phyloP scores from a whole-genome alignment of 2,113 vertebrate species.

The Meriones unguiculatus region DNA sequence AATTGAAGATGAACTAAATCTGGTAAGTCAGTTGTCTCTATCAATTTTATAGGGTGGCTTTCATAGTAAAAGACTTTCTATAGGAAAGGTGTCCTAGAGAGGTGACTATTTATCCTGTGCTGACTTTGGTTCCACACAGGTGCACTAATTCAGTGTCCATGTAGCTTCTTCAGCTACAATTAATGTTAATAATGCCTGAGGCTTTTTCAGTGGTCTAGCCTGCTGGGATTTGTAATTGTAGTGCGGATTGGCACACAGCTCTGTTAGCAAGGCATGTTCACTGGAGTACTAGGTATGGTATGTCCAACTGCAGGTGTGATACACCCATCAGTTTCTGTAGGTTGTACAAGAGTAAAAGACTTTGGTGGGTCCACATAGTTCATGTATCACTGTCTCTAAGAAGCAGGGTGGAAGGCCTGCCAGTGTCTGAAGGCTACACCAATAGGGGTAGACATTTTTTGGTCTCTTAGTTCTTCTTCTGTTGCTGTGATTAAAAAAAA shows the following conservation, averaged over 20 bases:
- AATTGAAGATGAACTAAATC: slow-evolving; percentile 23
- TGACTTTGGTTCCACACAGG: neutral
- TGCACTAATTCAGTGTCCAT: neutral
- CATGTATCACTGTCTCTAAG: too few relatives aligned
- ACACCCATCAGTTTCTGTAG: neutral
- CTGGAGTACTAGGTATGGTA: neutral
- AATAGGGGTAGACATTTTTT: neutral
- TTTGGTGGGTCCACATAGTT: neutral
- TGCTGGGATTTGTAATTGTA: neutral
- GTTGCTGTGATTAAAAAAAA: too few relatives aligned
- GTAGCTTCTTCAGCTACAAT: neutral
- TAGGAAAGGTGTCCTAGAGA: neutral
- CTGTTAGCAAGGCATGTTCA: neutral
- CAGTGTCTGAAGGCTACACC: neutral
- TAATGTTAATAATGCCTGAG: neutral
- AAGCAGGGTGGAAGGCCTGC: neutral
- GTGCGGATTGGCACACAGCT: neutral
- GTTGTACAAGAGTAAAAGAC: neutral
- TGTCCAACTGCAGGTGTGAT: neutral
- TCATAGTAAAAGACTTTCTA: neutral
- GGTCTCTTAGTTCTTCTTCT: neutral
- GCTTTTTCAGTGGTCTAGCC: neutral
- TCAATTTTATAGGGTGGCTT: neutral
- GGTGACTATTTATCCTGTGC: neutral
- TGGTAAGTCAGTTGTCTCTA: neutral